These are phyloP conservation scores for Diachasma alloeum DNA, from an alignment of 1,140 invertebrate genomes.

Conservation along the genomic window DNA sequence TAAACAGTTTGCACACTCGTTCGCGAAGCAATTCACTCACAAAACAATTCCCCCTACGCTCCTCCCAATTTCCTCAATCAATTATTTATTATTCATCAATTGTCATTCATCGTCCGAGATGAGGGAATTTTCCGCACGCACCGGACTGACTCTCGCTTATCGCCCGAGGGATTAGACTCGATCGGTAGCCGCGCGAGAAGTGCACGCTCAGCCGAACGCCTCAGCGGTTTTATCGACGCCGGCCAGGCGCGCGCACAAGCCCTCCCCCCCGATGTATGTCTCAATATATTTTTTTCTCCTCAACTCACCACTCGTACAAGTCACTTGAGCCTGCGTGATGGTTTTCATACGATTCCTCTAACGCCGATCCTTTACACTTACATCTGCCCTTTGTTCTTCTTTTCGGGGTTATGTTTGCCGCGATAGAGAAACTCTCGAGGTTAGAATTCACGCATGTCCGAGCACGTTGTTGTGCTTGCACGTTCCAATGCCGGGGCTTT, in stretches of 20 bases:
- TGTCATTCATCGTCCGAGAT: too few species aligned
- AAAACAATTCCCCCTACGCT: too few species aligned
- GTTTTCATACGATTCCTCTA: not conserved
- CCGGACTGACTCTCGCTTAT: not conserved
- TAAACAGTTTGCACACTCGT: not conserved
- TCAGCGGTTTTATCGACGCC: conserved; percentile 56
- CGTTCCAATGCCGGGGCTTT: conserved; percentile 4
- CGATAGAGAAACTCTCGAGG: conserved; percentile 12
- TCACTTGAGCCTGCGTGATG: not conserved
- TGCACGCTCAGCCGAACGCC: conserved; percentile 45
- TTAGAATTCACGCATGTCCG: conserved; percentile 28
- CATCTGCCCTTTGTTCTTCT: not conserved
- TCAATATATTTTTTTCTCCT: not conserved
- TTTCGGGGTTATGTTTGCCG: not conserved
- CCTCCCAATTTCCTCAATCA: too few species aligned
- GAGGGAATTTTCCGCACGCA: not conserved
- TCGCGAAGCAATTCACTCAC: not conserved
- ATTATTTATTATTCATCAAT: too few species aligned
- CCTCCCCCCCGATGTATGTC: not conserved
- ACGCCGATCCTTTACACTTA: not conserved
- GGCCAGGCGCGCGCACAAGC: conserved; percentile 40
- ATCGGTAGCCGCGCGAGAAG: conserved; percentile 55
- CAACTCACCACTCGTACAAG: not conserved
- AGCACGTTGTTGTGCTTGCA: conserved; percentile 18
- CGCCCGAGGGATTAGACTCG: not conserved